These are phyloP conservation scores for Chloroceryle aenea DNA, from an alignment of 2,113 vertebrate genomes.

Conservation along the genomic window DNA sequence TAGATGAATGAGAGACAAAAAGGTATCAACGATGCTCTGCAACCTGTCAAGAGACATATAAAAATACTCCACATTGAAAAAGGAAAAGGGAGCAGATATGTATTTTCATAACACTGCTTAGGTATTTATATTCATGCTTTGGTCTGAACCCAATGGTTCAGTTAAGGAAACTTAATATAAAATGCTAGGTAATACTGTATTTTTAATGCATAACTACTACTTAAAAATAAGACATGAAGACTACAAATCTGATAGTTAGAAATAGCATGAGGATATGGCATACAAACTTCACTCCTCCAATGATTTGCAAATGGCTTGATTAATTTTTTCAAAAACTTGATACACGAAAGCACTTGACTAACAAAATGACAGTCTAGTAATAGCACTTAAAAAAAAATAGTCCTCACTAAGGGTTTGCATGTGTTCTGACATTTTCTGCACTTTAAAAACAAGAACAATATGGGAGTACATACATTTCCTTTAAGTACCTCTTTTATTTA, in stretches of 20 bases:
- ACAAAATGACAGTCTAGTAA: neutral
- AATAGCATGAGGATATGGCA: neutral
- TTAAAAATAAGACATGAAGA: neutral
- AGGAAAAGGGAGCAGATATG: neutral
- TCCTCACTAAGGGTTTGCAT: neutral
- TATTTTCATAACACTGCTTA: neutral
- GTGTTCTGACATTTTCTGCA: neutral
- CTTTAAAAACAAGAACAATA: neutral
- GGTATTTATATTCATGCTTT: neutral
- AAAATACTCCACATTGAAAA: neutral
- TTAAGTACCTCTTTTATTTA: conserved; percentile 3
- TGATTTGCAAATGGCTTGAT: neutral
- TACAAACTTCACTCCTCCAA: neutral
- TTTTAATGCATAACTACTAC: neutral
- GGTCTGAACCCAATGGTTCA: neutral
- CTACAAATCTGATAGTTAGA: neutral
- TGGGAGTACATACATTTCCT: neutral
- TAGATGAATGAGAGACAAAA: neutral
- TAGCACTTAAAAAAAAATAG: neutral
- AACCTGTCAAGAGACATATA: neutral
- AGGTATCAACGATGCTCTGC: neutral
- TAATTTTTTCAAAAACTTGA: neutral
- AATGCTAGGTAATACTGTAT: too few species aligned
- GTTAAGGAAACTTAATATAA: neutral
- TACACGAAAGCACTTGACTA: neutral